Base-by-base conservation (phyloP, 1,140 invertebrate genomes). In the Holotrichia oblita region DNA sequence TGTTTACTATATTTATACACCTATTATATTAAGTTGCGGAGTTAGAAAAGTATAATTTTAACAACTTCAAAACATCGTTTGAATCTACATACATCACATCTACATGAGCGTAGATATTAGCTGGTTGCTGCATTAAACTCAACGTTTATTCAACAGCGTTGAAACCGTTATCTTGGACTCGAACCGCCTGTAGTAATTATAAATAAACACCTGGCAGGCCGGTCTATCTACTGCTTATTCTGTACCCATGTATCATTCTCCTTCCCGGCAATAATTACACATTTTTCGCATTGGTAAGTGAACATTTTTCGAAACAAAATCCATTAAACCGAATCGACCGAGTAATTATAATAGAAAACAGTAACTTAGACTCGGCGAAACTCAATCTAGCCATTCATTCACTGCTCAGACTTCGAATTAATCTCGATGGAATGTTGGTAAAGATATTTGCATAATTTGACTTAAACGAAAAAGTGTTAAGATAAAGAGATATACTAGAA, bases 131-230 rank as follows among this genome's bases (percentile, higher is more conserved):
- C 22, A 69, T 69, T 69, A 27, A 69, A 69, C 17, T 20, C 61
- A 7, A 69, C 27, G 22, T 17, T 69, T 69, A 69, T 69, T 34
- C 61, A 69, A 69, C 61, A 69, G 22, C 61, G 27, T 12, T 20
- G 20, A 69, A 69, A 69, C 61, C 61, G 61, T 69, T 69, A 69
- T 69, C 61, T 69, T 69, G 61, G 61, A 69, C 61, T 69, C 61
- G 61, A 6, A 69, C 27, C 61, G 61, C 20, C 61, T 34, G 61
- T 69, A 34, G 61, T 69, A 69, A 69, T 69, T 69, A 69, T 69
- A 69, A 69, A 34, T 69, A 69, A 69, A 69, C 61, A 69, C 61
- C 61, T 69, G 61, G 61, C 61, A 27, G 61, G 61, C 22, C 61
- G 61, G 61, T 69, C 61, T 22, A 17, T 27, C 61, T 34, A 69